phyloP scores from a whole-genome alignment of 2,797 vertebrate genomes.

The Prunella strophiata region DNA sequence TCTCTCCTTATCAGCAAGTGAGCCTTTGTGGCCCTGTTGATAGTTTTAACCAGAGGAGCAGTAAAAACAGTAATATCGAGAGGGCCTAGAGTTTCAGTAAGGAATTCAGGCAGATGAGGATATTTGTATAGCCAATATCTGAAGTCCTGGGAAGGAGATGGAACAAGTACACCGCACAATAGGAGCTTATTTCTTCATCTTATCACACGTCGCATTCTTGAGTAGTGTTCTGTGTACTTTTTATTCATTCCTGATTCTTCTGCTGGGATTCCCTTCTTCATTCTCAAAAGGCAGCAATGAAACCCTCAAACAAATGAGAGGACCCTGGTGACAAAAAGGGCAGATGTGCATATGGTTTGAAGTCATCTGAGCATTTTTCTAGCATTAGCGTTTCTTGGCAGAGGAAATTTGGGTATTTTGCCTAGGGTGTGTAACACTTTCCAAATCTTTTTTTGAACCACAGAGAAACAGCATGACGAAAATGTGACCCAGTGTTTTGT shows the following conservation, averaged over 20 bases:
- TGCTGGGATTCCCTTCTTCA: background rate
- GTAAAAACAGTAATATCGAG: background rate
- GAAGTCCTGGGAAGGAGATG: background rate
- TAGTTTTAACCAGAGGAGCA: background rate
- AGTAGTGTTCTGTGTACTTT: background rate
- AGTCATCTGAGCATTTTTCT: conserved; percentile 58
- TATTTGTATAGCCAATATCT: background rate
- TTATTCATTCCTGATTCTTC: background rate
- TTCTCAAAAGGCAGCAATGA: background rate
- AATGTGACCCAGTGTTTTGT: conserved; percentile 35
- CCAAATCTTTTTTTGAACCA: background rate
- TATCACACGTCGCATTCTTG: background rate
- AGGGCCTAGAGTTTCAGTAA: background rate
- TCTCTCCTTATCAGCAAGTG: background rate
- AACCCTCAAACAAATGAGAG: background rate
- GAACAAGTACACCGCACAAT: background rate
- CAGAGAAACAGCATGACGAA: background rate
- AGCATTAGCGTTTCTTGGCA: conserved; percentile 37
- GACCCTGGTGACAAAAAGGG: background rate
- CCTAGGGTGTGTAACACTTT: conserved; percentile 32
- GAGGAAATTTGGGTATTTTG: conserved; percentile 22
- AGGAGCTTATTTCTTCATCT: background rate
- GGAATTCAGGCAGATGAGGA: background rate
- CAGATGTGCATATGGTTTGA: background rate
- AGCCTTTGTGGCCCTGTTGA: background rate